Evolutionary conservation across 2,888 invertebrate species (phyloP).

Genomic region (Operophtera brumata): DNA sequence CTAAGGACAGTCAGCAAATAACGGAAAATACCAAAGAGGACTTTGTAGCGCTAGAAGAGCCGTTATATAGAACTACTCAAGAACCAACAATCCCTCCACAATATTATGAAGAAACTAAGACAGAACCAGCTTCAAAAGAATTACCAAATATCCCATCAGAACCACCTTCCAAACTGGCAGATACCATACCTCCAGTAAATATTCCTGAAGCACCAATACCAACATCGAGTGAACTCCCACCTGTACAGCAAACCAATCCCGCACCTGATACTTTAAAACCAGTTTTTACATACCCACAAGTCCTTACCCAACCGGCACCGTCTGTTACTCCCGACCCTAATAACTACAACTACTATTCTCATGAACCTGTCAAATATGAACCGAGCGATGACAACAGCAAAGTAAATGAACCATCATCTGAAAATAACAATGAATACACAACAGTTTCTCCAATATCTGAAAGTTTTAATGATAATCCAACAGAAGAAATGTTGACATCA

Average conservation of each 20-base stretch:
- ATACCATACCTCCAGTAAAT: conserved; percentile 13
- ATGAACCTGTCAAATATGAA: neutral
- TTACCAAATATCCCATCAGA: conserved; percentile 1
- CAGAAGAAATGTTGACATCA: conserved; percentile 21
- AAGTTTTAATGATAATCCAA: neutral
- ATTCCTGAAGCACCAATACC: conserved; percentile 12
- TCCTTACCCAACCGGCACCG: conserved; percentile 5
- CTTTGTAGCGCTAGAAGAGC: neutral
- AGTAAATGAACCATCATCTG: neutral
- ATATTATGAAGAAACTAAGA: neutral
- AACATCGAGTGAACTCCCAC: conserved; percentile 15
- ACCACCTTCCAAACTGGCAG: conserved; percentile 2
- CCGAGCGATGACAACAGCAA: neutral
- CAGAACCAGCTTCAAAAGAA: neutral
- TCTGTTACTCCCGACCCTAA: neutral
- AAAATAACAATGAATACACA: neutral
- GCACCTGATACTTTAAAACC: conserved; percentile 37
- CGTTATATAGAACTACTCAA: neutral
- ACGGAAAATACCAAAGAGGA: neutral
- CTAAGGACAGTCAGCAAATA: conserved; percentile 1
- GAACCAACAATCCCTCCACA: neutral
- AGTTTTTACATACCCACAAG: conserved; percentile 27
- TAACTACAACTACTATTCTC: neutral
- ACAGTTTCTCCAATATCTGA: neutral
- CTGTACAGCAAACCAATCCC: conserved; percentile 21